A percentile compares a stretch with the other conserved stretches of the same genome.
These are phyloP conservation scores for Pinna nobilis DNA, from an alignment of 1,140 invertebrate species.

Conservation along the genomic window DNA sequence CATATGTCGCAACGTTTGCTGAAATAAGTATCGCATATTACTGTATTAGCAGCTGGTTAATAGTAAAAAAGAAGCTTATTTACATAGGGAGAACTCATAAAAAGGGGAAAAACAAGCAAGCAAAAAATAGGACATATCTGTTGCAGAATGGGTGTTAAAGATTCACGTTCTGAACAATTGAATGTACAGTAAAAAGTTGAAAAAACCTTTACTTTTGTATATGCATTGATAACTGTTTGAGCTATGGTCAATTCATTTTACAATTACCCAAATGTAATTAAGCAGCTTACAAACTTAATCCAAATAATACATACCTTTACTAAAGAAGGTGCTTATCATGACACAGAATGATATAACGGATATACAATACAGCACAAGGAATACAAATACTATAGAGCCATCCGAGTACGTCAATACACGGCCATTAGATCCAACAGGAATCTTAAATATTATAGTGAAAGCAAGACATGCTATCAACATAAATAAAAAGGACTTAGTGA, in stretches of 20 bases:
- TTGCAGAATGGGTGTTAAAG: no score
- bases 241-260: not conserved
- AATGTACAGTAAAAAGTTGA: no score
- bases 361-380: slow-evolving; percentile 77
- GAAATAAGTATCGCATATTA: slow-evolving; percentile 35
- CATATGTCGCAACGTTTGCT: slow-evolving; percentile 71
- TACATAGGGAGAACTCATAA: not conserved
- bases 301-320: slow-evolving; percentile 79
- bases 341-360: slow-evolving; percentile 78
- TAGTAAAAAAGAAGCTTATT: not conserved
- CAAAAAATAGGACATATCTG: not conserved
- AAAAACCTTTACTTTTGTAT: not conserved
- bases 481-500: slow-evolving; percentile 84
- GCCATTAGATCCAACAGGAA: slow-evolving; percentile 44
- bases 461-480: slow-evolving; percentile 79
- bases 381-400: slow-evolving; percentile 76
- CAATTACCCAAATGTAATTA: not conserved
- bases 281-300: not conserved
- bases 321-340: slow-evolving; percentile 77
- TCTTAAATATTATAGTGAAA: slow-evolving; percentile 75
- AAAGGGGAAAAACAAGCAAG: not conserved
- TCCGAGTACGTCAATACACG: slow-evolving; percentile 75
- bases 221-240: not conserved
- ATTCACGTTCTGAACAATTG: no score
- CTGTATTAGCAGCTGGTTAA: not conserved